Conservation (phyloP, 2,888 invertebrate species). For the Athrips mouffetella region DNA sequence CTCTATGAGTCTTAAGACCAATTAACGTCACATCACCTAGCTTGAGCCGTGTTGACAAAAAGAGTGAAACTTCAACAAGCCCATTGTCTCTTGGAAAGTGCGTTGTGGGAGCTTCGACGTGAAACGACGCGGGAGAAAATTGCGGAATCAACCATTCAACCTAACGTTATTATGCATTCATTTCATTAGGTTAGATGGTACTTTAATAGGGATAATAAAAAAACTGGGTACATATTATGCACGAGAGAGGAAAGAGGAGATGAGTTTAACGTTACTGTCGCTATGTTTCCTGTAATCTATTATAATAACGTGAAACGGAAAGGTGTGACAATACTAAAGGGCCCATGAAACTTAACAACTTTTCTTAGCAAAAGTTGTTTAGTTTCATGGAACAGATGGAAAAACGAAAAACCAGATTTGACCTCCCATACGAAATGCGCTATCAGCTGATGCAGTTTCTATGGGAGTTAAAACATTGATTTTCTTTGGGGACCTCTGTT, state of each 20-base stretch:
- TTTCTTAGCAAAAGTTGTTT: too few species aligned
- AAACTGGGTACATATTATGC: background rate
- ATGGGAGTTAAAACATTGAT: too few species aligned
- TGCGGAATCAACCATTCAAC: conserved; percentile 50
- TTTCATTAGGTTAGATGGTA: conserved; percentile 5
- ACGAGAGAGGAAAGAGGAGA: too few species aligned
- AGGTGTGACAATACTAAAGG: background rate
- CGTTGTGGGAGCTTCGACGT: conserved; percentile 54
- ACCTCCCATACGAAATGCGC: too few species aligned
- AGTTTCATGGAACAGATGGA: too few species aligned
- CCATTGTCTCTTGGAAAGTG: conserved; percentile 71
- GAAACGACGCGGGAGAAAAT: conserved; percentile 44
- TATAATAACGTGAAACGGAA: background rate
- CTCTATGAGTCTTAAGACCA: conserved; percentile 47
- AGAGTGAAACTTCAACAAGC: conserved; percentile 70
- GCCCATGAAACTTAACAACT: too few species aligned
- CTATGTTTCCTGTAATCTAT: background rate
- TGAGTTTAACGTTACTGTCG: conserved; percentile 1
- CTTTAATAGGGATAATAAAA: background rate
- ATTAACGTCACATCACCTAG: conserved; percentile 48
- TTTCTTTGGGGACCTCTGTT: too few species aligned
- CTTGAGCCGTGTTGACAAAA: conserved; percentile 61
- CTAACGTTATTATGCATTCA: conserved; percentile 35
- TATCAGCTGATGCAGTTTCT: too few species aligned
- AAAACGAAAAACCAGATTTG: too few species aligned